These are phyloP conservation scores for Gila orcuttii DNA, from an alignment of 2,113 vertebrate genomes.

Conservation along the genomic window DNA sequence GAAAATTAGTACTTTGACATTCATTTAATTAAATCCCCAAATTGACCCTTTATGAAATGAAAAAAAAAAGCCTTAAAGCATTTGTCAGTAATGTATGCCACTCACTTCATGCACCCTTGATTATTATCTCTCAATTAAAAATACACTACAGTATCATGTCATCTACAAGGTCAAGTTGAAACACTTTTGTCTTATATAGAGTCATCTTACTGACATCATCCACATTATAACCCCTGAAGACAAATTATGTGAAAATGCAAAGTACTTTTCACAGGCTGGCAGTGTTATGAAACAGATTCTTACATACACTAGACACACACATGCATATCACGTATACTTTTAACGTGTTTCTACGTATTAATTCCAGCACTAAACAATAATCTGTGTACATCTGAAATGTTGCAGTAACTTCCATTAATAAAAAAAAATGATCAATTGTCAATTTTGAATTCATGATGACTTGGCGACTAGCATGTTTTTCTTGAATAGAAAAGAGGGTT, in stretches of 20 bases:
- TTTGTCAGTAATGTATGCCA: neutral
- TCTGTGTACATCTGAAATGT: neutral
- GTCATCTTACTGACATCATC: neutral
- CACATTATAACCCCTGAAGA: neutral
- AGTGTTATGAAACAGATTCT: neutral
- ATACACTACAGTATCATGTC: neutral
- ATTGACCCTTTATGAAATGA: neutral
- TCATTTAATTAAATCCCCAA: neutral
- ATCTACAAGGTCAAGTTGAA: neutral
- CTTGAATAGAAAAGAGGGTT: neutral
- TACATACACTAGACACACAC: neutral
- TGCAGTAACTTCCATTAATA: neutral
- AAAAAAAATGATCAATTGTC: neutral
- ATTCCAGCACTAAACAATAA: neutral
- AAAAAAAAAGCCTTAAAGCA: too few species aligned
- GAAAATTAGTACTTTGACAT: neutral
- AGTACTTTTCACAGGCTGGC: neutral
- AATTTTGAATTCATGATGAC: neutral
- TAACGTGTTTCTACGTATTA: too few species aligned
- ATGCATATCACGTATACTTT: neutral
- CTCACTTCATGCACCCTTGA: slow-evolving; percentile 4
- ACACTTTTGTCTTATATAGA: neutral
- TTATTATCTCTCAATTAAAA: neutral
- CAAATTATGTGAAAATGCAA: neutral
- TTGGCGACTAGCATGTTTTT: neutral